phyloP scores from a whole-genome alignment of 2,888 invertebrate genomes.

The Kryphioiulus occultus region DNA sequence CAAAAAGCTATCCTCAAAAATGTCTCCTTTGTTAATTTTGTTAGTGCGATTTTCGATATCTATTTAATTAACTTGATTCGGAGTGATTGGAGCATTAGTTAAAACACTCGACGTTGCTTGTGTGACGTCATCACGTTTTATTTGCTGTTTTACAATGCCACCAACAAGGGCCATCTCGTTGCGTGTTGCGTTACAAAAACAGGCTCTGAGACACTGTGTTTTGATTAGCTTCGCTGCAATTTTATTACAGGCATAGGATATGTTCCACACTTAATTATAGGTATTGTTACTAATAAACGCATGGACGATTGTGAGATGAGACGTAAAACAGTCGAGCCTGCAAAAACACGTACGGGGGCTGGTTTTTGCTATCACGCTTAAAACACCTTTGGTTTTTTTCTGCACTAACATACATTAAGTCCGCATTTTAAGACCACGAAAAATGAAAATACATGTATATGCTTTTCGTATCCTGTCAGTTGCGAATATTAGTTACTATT shows the following conservation, averaged over 20 bases:
- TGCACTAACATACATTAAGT: background rate
- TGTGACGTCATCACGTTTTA: background rate
- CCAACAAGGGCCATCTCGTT: background rate
- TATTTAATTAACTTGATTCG: background rate
- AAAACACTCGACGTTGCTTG: background rate
- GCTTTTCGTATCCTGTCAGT: background rate
- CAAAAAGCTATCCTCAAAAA: background rate
- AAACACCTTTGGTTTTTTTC: background rate
- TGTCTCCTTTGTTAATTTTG: background rate
- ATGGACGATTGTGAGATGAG: background rate
- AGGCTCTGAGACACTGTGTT: background rate
- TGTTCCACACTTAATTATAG: background rate
- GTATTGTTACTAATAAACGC: conserved; percentile 16
- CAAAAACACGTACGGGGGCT: background rate
- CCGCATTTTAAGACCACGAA: background rate
- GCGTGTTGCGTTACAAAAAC: background rate
- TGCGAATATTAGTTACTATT: too few relatives aligned
- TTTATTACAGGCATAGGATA: background rate
- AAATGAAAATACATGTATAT: background rate
- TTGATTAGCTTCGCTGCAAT: background rate
- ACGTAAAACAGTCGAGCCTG: background rate
- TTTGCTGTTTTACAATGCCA: background rate
- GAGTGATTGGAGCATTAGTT: background rate
- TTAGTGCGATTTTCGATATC: background rate
- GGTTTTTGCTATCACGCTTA: background rate